Evolutionary conservation across 2,888 invertebrate species (phyloP), one percentile per base, ranked within the genome.

Genomic region (Lycocerus yunnanus): DNA sequence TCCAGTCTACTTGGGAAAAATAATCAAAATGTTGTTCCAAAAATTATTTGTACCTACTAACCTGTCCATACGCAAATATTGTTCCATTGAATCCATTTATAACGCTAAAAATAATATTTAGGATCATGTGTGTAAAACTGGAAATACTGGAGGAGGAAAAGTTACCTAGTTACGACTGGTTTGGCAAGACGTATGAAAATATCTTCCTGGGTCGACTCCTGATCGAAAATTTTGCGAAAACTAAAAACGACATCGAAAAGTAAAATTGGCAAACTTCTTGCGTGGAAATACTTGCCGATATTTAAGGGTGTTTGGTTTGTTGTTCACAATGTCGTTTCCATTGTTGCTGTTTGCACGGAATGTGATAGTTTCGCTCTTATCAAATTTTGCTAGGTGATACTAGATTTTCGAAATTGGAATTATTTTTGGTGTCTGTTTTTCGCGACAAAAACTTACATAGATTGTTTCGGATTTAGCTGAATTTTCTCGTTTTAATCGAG

Each of bases 51-150:
- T 13, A 24, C 9, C 9, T 10, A 43, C 43, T n/a, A 85, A 89
- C 89, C 86, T 89, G 90, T 10, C 90, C 90, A 77, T 90, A 90
- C 2, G 89, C 89, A 81, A 90, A 89, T 73, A 90, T 87, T 1
- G 90, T 89, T 16, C 89, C 89, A 81, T 90, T 90, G 81, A 88
- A 89, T n/a, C 90, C 90, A 76, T 88, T 83, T 20, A 90, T 83
- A 27, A 88, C 87, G 77, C 89, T 90, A 80, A 77, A 82, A 84
- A 14, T 15, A 15, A 67, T 74, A 72, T 72, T 11, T 15, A 18
- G 1, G 13, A 3, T 43, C n/a, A 21, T 71, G 59, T 59, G 10
- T 65, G 6, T 8, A 21, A 66, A 5, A 11, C 4, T 68, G 8
- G 16, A 4, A 4, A 13, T 27, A 9, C 1, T 24, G 13, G 4